phyloP scores from a whole-genome alignment of 2,888 invertebrate genomes.

The Calephelis perditalis region DNA sequence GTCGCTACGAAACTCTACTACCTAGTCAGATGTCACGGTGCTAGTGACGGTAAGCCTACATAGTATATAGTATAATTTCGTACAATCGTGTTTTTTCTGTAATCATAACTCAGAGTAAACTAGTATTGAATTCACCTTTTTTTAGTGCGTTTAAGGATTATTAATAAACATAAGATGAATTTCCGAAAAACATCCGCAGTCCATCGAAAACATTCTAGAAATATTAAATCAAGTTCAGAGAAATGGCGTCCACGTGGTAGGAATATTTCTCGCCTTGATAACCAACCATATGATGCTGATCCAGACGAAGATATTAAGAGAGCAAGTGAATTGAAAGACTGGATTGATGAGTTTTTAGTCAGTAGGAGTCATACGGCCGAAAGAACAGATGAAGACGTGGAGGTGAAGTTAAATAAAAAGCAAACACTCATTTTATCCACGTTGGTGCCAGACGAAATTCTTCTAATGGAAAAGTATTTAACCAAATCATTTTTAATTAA shows the following conservation, averaged over 20 bases:
- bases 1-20: too few species aligned
- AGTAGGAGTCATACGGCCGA: constrained; percentile 46
- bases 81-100: too few species aligned
- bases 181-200: constrained; percentile 51
- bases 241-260: constrained; percentile 52
- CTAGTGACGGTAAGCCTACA: too few species aligned
- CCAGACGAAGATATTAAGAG: constrained; percentile 50
- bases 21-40: too few species aligned
- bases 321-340: constrained; percentile 48
- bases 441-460: constrained; percentile 75
- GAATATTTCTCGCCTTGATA: constrained; percentile 40
- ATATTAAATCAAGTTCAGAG: constrained; percentile 44
- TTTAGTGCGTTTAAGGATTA: not conserved
- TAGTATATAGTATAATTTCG: too few species aligned
- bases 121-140: too few species aligned
- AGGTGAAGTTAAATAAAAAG: constrained; percentile 61
- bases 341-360: constrained; percentile 58
- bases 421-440: constrained; percentile 73
- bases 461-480: constrained; percentile 58
- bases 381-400: constrained; percentile 58
- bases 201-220: constrained; percentile 47
- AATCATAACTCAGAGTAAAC: too few species aligned
- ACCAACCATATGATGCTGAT: constrained; percentile 39
- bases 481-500: not conserved
- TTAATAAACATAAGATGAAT: constrained; percentile 46